These are phyloP conservation scores for Lydus trimaculatus DNA, from an alignment of 2,888 invertebrate species.

Conservation along the genomic window DNA sequence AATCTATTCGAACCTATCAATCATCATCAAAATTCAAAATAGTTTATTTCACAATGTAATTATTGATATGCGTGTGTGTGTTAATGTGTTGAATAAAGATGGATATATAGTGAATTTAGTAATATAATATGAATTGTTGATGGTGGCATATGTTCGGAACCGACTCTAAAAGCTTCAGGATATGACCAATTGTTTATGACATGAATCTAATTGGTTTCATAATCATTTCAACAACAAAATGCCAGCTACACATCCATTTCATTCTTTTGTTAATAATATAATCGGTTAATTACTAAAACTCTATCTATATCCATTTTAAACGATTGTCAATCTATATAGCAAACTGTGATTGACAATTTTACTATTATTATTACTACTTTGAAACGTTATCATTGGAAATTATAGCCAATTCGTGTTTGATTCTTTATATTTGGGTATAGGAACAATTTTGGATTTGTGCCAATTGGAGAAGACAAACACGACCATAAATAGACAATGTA, in stretches of 20 bases:
- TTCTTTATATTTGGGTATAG: conserved; percentile 37
- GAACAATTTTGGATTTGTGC: conserved; percentile 29
- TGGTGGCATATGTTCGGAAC: conserved; percentile 53
- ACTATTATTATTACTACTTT: too few relatives aligned
- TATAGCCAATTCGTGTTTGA: conserved; percentile 28
- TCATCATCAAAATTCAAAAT: conserved; percentile 8
- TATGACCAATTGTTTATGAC: conserved; percentile 60
- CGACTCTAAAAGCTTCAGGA: conserved; percentile 53
- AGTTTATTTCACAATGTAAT: not conserved
- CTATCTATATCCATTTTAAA: too few relatives aligned
- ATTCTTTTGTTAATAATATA: conserved; percentile 37
- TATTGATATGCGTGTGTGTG: too few relatives aligned
- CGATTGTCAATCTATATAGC: too few relatives aligned
- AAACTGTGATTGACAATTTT: too few relatives aligned
- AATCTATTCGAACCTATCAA: conserved; percentile 29
- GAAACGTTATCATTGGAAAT: too few relatives aligned
- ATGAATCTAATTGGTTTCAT: conserved; percentile 54
- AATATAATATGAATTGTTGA: conserved; percentile 12
- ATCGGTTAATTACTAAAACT: conserved; percentile 40
- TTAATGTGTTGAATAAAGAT: not conserved
- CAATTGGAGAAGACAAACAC: conserved; percentile 54
- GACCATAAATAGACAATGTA: conserved; percentile 52
- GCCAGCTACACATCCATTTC: conserved; percentile 32
- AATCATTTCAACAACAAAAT: conserved; percentile 32
- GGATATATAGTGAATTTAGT: too few relatives aligned